Conservation (phyloP, 2,113 vertebrate species). For the Holacanthus passer region DNA sequence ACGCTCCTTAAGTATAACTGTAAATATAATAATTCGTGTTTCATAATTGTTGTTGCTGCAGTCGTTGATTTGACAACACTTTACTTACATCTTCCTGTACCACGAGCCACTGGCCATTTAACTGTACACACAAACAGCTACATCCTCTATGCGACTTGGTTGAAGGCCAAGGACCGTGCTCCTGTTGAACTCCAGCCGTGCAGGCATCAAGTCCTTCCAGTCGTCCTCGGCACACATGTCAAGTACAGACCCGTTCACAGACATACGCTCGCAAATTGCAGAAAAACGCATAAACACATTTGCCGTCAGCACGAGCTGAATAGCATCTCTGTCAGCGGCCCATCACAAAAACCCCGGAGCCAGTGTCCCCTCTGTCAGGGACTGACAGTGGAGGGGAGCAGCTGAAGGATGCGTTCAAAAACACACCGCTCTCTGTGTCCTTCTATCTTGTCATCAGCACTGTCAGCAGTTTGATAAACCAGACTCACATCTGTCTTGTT, state of each 20-base stretch:
- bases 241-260: conserved; percentile 23
- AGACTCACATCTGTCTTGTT: conserved; percentile 52
- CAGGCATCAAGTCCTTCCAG: conserved; percentile 26
- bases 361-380: conserved; percentile 54
- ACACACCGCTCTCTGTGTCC: conserved; percentile 54
- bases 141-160: conserved; percentile 18
- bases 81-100: conserved; percentile 2
- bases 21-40: conserved; percentile 3
- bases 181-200: conserved; percentile 27
- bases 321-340: conserved; percentile 45
- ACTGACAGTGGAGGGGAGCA: conserved; percentile 46
- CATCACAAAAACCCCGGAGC: conserved; percentile 58
- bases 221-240: conserved; percentile 37
- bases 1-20: background rate
- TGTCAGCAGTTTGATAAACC: conserved; percentile 60
- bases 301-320: conserved; percentile 41
- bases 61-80: conserved; percentile 25
- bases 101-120: conserved; percentile 13
- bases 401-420: conserved; percentile 46
- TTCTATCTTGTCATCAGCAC: conserved; percentile 59
- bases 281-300: conserved; percentile 43
- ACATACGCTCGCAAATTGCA: conserved; percentile 10
- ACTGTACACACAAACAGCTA: conserved; percentile 1
- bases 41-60: conserved; percentile 11
- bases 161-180: conserved; percentile 20